phyloP scores from a whole-genome alignment of 1,140 invertebrate genomes.

The Lepidostoma basale region DNA sequence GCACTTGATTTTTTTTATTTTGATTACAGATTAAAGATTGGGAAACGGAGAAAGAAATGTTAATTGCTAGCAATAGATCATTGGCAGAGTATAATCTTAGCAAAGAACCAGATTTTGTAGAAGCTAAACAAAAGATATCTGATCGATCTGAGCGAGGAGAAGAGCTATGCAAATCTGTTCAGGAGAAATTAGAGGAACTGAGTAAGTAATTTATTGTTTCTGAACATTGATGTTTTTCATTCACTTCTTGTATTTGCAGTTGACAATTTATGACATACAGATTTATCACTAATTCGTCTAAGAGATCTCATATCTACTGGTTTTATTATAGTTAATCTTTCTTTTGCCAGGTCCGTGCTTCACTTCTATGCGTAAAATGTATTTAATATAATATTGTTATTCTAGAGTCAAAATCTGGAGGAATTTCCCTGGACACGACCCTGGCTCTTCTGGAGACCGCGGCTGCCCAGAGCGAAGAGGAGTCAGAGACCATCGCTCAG shows the following conservation, averaged over 20 bases:
- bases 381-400: not conserved
- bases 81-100: conserved; percentile 86
- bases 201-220: conserved; percentile 58
- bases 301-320: no score
- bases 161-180: conserved; percentile 68
- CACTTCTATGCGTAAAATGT: not conserved
- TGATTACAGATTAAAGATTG: conserved; percentile 73
- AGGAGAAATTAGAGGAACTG: conserved; percentile 70
- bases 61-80: conserved; percentile 84
- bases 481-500: conserved; percentile 80
- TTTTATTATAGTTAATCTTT: no score
- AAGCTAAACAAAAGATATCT: conserved; percentile 71
- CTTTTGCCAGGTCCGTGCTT: no score
- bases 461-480: conserved; percentile 85
- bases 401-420: conserved; percentile 69
- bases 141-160: conserved; percentile 73
- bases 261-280: no score
- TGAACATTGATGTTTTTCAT: not conserved
- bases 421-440: conserved; percentile 78
- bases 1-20: conserved; percentile 19
- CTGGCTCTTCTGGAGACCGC: conserved; percentile 83
- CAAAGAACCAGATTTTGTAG: conserved; percentile 79
- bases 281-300: no score
- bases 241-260: no score
- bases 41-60: conserved; percentile 81